phyloP scores from a whole-genome alignment of 2,888 invertebrate species.

The Diloba caeruleocephala region DNA sequence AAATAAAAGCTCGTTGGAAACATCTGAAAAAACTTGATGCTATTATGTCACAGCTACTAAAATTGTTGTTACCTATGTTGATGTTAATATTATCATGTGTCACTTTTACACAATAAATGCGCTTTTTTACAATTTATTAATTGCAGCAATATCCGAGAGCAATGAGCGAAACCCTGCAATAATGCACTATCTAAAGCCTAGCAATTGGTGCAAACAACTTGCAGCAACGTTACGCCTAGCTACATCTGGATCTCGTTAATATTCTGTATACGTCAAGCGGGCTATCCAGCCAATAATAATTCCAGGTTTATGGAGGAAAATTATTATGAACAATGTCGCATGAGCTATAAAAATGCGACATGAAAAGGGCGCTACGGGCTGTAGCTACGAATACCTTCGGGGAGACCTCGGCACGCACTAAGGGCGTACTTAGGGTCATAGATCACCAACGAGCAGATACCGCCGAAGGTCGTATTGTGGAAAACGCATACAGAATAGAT shows the following conservation, averaged over 20 bases:
- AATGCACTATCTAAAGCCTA: slow-evolving; percentile 16
- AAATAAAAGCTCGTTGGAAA: slow-evolving; percentile 12
- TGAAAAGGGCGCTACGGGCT: slow-evolving; percentile 67
- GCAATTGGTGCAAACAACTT: slow-evolving; percentile 29
- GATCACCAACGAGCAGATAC: slow-evolving; percentile 68
- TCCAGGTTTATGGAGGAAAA: slow-evolving; percentile 63
- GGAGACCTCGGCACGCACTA: slow-evolving; percentile 82
- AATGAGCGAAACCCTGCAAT: too few relatives aligned
- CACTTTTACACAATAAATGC: slow-evolving; percentile 39
- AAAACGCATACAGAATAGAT: slow-evolving; percentile 76
- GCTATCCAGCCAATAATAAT: slow-evolving; percentile 45
- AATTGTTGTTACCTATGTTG: slow-evolving; percentile 6
- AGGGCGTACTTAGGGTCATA: slow-evolving; percentile 81
- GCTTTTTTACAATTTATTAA: slow-evolving; percentile 35
- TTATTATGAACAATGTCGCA: slow-evolving; percentile 68
- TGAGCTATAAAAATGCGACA: slow-evolving; percentile 74
- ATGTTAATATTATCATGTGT: slow-evolving; percentile 21
- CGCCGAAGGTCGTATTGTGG: slow-evolving; percentile 69
- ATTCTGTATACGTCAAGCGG: slow-evolving; percentile 48
- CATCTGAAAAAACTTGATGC: slow-evolving; percentile 21
- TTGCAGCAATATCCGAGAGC: slow-evolving; percentile 38
- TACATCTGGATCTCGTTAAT: slow-evolving; percentile 42
- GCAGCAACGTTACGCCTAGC: slow-evolving; percentile 27
- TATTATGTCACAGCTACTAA: slow-evolving; percentile 26
- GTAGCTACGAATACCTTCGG: slow-evolving; percentile 60